Evolutionary conservation across 53 echinoderm and acorn worm species (phyloP), one percentile per base, ranked within the genome.

Genomic region (Pentamera pediparva): DNA sequence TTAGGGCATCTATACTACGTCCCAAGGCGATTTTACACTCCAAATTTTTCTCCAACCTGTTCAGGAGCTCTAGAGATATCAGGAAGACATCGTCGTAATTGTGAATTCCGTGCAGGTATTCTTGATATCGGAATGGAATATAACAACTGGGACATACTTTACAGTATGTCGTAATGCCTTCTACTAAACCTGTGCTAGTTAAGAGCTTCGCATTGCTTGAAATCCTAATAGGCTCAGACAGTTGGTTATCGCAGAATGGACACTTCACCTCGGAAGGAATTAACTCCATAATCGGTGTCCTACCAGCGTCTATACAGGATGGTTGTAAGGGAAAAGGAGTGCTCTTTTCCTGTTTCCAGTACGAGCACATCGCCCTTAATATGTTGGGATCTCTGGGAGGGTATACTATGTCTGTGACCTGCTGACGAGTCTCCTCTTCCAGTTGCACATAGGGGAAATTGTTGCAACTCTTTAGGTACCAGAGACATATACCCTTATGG

Each of bases 11-110:
- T 0, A 26, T 75, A 27, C 37, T 36, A 11, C 58, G 56, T 4
- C 75, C 75, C 22, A 56, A 35, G 7, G 75, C 37, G 18, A 75
- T 22, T 11, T 35, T 38, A 38, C 39, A 57, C 13, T 37, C 56
- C 37, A 75, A 0, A 35, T 58, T 26, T 34, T 75, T 38, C 37
- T 57, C 21, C 17, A 56, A 38, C 2, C 21, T 8, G 18, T 37
- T 37, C 4, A 37, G 39, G 13, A 75, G 7, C 24, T 56, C 58
- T 6, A 56, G 37, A 8, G 56, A 35, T 30, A 73, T 7, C 4
- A 73, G n/a, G 21, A 73, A 39, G 11, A 9, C 3, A 29, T 50
- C 52, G 34, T 72, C 53, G 18, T 38, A 72, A 26, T 72, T 52
- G 53, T 72, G 73, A 12, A 72, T 21, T 1, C 73, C 54, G 2